phyloP scores from a whole-genome alignment of 2,888 invertebrate species.

The Rhingia campestris region DNA sequence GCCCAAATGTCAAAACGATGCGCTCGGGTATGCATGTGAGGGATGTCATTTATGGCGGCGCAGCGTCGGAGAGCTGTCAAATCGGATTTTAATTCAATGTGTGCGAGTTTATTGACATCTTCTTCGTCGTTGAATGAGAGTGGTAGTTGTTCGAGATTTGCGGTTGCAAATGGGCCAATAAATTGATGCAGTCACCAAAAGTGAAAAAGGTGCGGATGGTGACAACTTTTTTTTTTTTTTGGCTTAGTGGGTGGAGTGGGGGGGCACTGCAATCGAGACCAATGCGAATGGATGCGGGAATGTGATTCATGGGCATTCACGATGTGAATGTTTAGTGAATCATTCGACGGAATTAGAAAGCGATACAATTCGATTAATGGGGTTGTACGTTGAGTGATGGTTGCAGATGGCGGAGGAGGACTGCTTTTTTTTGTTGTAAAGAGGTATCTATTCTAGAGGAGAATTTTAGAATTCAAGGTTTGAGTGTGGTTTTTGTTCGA shows the following conservation, averaged over 20 bases:
- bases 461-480: not conserved
- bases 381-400: conserved; percentile 4
- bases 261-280: conserved; percentile 5
- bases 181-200: conserved; percentile 21
- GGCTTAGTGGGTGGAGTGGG: not conserved
- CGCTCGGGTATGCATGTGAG: not conserved
- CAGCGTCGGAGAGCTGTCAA: conserved; percentile 3
- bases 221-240: conserved; percentile 7
- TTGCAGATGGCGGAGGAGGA: not conserved
- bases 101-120: conserved; percentile 57
- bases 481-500: too few relatives aligned
- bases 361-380: conserved; percentile 1
- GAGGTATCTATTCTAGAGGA: not conserved
- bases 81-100: conserved; percentile 26
- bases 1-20: not conserved
- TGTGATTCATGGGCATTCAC: conserved; percentile 57
- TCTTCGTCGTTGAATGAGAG: conserved; percentile 42
- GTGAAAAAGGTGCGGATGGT: not conserved
- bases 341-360: conserved; percentile 38
- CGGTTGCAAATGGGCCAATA: conserved; percentile 52
- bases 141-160: conserved; percentile 25
- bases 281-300: conserved; percentile 16
- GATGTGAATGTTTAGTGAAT: conserved; percentile 44
- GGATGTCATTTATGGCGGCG: not conserved
- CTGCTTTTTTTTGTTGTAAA: not conserved